Evolutionary conservation across 2,797 vertebrate genomes (phyloP).

Genomic region (Danio choprae): DNA sequence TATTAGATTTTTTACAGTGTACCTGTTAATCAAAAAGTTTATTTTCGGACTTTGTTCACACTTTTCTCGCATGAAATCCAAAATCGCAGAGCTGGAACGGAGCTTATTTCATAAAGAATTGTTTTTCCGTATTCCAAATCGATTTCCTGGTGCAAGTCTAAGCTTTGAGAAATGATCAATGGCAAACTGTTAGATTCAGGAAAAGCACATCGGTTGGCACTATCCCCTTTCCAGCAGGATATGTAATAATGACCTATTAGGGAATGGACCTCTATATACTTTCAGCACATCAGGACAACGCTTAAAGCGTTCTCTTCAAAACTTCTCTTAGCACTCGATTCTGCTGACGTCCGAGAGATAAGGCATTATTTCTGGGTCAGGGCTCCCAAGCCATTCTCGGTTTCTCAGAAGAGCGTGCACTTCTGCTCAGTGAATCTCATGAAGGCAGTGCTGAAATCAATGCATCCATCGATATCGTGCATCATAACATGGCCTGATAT

Average conservation of each 20-base stretch:
- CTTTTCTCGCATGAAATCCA: not conserved
- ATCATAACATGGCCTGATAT: constrained; percentile 62
- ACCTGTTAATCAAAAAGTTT: not conserved
- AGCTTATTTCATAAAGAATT: constrained; percentile 51
- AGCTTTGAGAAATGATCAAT: constrained; percentile 72
- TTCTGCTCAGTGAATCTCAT: constrained; percentile 55
- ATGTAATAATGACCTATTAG: constrained; percentile 50
- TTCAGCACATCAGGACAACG: constrained; percentile 10
- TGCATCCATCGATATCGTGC: constrained; percentile 62
- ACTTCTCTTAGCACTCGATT: constrained; percentile 47
- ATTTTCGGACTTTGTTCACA: not conserved
- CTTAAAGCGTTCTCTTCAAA: constrained; percentile 33
- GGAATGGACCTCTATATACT: constrained; percentile 19
- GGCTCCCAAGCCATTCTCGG: constrained; percentile 9
- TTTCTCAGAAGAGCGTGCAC: constrained; percentile 43
- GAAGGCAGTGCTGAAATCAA: constrained; percentile 58
- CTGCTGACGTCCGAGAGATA: constrained; percentile 10
- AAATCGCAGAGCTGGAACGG: constrained; percentile 40
- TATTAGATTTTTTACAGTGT: no score
- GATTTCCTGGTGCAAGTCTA: constrained; percentile 61
- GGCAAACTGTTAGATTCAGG: constrained; percentile 69
- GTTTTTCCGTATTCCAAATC: constrained; percentile 55
- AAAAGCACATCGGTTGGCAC: constrained; percentile 62
- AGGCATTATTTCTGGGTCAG: constrained; percentile 46
- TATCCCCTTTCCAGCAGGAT: constrained; percentile 36